Conservation (phyloP, 2,888 invertebrate species). For the Drosophila anomalata region DNA sequence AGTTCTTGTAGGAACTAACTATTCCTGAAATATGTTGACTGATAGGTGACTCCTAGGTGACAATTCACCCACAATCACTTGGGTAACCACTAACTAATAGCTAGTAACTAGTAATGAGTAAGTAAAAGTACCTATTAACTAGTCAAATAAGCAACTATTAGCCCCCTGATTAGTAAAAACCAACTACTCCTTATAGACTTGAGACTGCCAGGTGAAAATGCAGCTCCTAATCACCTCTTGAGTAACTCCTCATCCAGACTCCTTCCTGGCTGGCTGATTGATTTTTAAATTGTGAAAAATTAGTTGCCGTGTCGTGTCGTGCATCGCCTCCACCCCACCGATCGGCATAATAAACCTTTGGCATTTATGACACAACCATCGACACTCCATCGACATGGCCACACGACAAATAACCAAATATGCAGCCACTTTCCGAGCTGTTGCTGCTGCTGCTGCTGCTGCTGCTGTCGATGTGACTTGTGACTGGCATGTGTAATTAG, state of each 20-base stretch:
- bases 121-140: too few species aligned
- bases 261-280: not conserved
- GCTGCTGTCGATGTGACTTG: conserved; percentile 26
- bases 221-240: not conserved
- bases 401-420: conserved; percentile 33
- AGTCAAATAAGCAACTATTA: too few species aligned
- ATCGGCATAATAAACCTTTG: conserved; percentile 40
- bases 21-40: too few species aligned
- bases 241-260: not conserved
- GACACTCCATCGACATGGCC: conserved; percentile 31
- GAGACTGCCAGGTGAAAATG: not conserved
- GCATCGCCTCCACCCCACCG: not conserved
- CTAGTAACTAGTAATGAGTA: too few species aligned
- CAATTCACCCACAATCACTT: too few species aligned
- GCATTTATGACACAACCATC: conserved; percentile 55
- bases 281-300: conserved; percentile 32
- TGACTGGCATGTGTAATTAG: conserved; percentile 75
- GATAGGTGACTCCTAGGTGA: too few species aligned
- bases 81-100: too few species aligned
- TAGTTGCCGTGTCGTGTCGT: not conserved
- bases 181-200: too few species aligned
- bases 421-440: conserved; percentile 28
- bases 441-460: conserved; percentile 17
- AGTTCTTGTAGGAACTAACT: too few species aligned
- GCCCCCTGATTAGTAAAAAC: too few species aligned